Evolutionary conservation across 2,113 vertebrate genomes (phyloP), one percentile per base, ranked within the genome.

Genomic region (Proterorhinus semilunaris): DNA sequence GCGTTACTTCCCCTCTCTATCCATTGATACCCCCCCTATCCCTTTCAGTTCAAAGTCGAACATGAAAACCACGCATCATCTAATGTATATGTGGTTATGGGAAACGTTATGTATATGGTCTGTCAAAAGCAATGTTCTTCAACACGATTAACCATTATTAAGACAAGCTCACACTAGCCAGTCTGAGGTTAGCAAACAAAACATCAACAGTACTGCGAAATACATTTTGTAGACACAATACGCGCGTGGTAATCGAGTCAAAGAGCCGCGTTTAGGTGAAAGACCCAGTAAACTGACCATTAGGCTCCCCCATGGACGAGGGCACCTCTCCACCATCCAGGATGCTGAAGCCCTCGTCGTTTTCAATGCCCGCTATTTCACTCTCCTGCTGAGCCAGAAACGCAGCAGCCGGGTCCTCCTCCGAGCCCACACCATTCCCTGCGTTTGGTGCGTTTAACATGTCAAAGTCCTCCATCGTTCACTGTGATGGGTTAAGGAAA

Each of bases 331-430:
- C 95, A 64, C 92, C 86, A 91, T 98, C 96, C 80, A 98, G 91
- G 91, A 98, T 97, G 89, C 90, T 93, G 92, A 94, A 96, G 68
- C 94, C 96, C 82, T 95, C 94, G 78, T 95, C 95, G 83, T 94
- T 96, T 86, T 98, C 96, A 21, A 98, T 97, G 66, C 95, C 96
- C 43, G 95, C 95, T 68, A 97, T 96, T 87, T 98, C 96, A 72
- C 92, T 95, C 85, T 98, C 95, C 76, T 98, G 96, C 86, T 98
- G 96, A 61, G 95, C 95, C 88, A 97, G 69, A 78, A 97, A 97
- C 0, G 95, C 95, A 11, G 96, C 96, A 0, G 96, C 96, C 4
- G 96, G 95, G 75, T 98, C 96, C 72, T 96, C 95, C 0, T 96
- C 96, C 0, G 87, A 80, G 1, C 90, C 89, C 0, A 93, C 89